Evolutionary conservation across 2,113 vertebrate genomes (phyloP), one percentile per base, ranked within the genome.

Genomic region (Oplegnathus fasciatus): DNA sequence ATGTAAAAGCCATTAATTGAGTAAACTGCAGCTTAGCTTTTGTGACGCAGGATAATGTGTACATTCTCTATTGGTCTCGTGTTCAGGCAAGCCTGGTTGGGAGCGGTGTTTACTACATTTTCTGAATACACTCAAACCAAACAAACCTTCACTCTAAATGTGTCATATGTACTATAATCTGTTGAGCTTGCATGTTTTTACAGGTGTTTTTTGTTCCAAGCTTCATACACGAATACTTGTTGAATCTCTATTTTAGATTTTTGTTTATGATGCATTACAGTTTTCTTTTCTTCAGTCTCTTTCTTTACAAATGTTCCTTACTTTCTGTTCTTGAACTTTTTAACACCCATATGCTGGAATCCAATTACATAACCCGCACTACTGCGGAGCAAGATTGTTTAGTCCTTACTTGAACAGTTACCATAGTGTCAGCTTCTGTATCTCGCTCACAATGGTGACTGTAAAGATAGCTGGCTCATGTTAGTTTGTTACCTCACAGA

Each of bases 31-130:
- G 57, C 54, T 79, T 64, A 22, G 40, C 74, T 70, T 89, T 76
- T 91, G 83, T 91, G 69, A 40, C 68, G 40, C 42, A 28, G 44
- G 22, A 58, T 78, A 76, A 80, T 46, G 8, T 37, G 44, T 42
- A 52, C 34, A 65, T 85, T 90, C 77, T 80, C 20, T 37, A 2
- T 54, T 17, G 10, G 40, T 44, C 60, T 82, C 80, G 0, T 76
- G 91, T 78, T 28, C 20, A 67, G 88, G 34, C 94, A 92, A 26
- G 92, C 54, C 73, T 55, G 4, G 2, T 22, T 85, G 85, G 90
- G 93, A 80, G 89, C 0, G 46, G 85, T 83, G 85, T 93, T 88
- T 85, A 86, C 75, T 66, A 88, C 58, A 60, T 88, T 58, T 84
- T 83, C 65, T 72, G n/a, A 77, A 76, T 80, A 82, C 86, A 79